Base-by-base conservation (phyloP, 2,113 vertebrate species). In the Nothoprocta pentlandii region DNA sequence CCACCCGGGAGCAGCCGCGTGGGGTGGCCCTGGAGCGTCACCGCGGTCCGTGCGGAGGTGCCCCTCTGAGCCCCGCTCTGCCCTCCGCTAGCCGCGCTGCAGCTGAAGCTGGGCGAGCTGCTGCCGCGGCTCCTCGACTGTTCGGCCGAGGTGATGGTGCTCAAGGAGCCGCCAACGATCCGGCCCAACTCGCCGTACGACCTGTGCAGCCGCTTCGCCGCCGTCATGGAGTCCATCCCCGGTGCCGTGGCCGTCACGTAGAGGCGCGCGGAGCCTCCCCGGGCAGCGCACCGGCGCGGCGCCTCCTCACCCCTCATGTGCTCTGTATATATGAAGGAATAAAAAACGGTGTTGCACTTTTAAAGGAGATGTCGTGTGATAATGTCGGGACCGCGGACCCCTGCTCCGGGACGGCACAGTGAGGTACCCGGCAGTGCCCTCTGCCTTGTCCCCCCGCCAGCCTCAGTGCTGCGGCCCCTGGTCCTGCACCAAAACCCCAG, bases 171-270 rank as follows among this genome's bases (percentile, higher is more conserved):
- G 1, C 99, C 99, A 3, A 98, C 98, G 92, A 99, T 99, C 93
- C 98, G 98, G 2, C 98, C 99, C 81, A 99, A 98, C 93, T 98
- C 98, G 20, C 98, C 99, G 2, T 98, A 99, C 6, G 99, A 99
- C 95, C 98, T 99, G 54, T 99, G 99, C 95, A 99, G 98, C 94
- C 98, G 99, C 3, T 98, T 99, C 54, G 98, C 99, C 0, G 99
- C 99, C 1, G 98, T 99, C 76, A 99, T 99, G 99, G 98, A 99
- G 96, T 99, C 99, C 85, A 99, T 99, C 21, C 98, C 99, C 32
- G 98, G 95, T 34, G 98, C 98, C n/a, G 98, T 49, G 47, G 47
- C 47, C 20, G 42, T 44, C 12, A 44, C 11, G 15, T 44, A 44
- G 42, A 44, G 42, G 42, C 42, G 15, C 42, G 42, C 15, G 42